Evolutionary conservation across 2,888 invertebrate species (phyloP), one percentile per base, ranked within the genome.

Genomic region (Drosophila emarginata): DNA sequence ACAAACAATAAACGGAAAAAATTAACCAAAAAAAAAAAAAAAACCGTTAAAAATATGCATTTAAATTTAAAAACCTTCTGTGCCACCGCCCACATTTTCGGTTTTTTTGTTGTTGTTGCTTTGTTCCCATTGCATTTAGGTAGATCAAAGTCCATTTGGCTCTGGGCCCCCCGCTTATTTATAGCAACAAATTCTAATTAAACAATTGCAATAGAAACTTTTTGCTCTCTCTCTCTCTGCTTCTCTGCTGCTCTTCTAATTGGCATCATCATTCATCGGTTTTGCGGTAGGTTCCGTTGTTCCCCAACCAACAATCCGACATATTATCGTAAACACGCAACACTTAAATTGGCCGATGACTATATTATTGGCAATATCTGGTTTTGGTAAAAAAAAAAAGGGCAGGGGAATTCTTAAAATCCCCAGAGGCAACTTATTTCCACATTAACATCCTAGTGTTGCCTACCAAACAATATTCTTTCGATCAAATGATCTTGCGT

Each of bases 231-330:
- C 45, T 64, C 39, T 59, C 63, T 52, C 28, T 28, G 52, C 23
- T 14, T 18, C 21, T 36, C 60, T 18, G 5, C 12, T 37, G 9
- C 59, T 39, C 62, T 54, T 37, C 12, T 37, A 11, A 36, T 18
- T 32, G 56, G 3, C 23, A 21, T 14, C 36, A 26, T 23, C 9
- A 9, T 21, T 32, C 11, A 50, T 28, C 28, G 23, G 26, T 56
- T 52, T 82, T 82, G 82, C 80, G 82, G 82, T 82, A 82, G 82
- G 82, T 82, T 82, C 81, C 45, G 45, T 12, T 21, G 45, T 45
- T 23, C 11, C 18, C n/a, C 14, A 45, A 45, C 45, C 45, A 21
- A 37, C 12, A 3, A 32, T n/a, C 12, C n/a, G 15, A 14, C 57
- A 32, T 32, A 11, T 32, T 1, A 32, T 56, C 53, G 61, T 37